These are phyloP conservation scores for Ctenodactylus gundi DNA, from an alignment of 2,113 vertebrate genomes.

Conservation along the genomic window DNA sequence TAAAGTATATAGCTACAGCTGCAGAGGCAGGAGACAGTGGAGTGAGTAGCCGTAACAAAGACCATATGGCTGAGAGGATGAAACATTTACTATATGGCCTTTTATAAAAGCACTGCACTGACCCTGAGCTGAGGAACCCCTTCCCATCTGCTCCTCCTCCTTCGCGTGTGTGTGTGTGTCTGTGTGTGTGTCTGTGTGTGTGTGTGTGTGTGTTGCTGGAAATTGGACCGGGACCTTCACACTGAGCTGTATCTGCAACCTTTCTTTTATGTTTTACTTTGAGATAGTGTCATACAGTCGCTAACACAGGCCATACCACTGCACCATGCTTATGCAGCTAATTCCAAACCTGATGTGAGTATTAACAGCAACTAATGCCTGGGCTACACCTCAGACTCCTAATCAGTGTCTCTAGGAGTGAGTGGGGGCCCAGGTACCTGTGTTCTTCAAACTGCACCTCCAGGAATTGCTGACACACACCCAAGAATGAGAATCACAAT, in stretches of 20 bases:
- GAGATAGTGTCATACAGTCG: neutral
- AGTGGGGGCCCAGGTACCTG: neutral
- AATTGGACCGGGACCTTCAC: neutral
- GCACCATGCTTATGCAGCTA: neutral
- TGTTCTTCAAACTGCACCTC: neutral
- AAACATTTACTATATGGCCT: neutral
- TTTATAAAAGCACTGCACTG: neutral
- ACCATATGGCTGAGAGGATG: neutral
- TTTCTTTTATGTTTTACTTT: no score
- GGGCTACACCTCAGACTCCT: neutral
- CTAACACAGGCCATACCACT: no score
- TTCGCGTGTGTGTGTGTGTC: neutral
- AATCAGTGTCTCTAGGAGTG: neutral
- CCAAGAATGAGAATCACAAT: neutral
- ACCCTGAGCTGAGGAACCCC: neutral
- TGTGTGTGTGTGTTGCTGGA: neutral
- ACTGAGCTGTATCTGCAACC: neutral
- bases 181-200: neutral
- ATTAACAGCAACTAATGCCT: neutral
- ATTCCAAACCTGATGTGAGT: neutral
- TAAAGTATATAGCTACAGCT: neutral
- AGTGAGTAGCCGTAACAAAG: neutral
- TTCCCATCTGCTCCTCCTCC: no score
- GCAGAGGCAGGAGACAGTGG: neutral
- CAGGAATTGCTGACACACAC: neutral